phyloP scores from a whole-genome alignment of 2,888 invertebrate genomes.

The Macrosiphum euphorbiae region DNA sequence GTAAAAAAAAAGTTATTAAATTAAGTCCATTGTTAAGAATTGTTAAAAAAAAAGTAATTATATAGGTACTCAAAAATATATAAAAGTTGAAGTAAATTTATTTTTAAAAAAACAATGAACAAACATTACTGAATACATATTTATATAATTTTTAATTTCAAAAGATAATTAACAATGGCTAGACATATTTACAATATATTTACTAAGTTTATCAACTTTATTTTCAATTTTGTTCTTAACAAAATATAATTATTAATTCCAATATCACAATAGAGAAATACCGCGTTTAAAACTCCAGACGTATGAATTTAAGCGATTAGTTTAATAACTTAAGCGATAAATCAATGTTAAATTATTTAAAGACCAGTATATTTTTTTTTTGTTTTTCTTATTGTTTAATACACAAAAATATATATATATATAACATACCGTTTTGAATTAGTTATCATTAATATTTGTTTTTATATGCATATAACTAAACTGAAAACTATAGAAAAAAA shows the following conservation, averaged over 20 bases:
- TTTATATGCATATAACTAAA: slow-evolving; percentile 51
- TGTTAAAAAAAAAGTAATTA: background rate
- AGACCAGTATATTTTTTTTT: slow-evolving; percentile 39
- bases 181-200: slow-evolving; percentile 56
- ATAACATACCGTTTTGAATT: slow-evolving; percentile 45
- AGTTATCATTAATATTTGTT: slow-evolving; percentile 42
- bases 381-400: background rate
- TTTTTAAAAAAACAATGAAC: slow-evolving; percentile 28
- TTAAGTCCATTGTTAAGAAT: background rate
- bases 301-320: slow-evolving; percentile 56
- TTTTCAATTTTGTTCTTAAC: slow-evolving; percentile 59
- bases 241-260: slow-evolving; percentile 59
- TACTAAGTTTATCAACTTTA: slow-evolving; percentile 45
- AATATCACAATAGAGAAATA: slow-evolving; percentile 63
- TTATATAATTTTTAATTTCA: slow-evolving; percentile 51
- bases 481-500: slow-evolving; percentile 54
- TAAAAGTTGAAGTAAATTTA: slow-evolving; percentile 41
- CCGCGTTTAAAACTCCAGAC: slow-evolving; percentile 46
- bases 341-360: slow-evolving; percentile 54
- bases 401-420: slow-evolving; percentile 53
- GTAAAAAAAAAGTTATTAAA: background rate
- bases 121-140: slow-evolving; percentile 49
- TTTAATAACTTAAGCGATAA: slow-evolving; percentile 58
- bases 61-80: background rate
- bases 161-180: slow-evolving; percentile 61